phyloP scores from a whole-genome alignment of 2,113 vertebrate genomes.

The Trachemys scripta region DNA sequence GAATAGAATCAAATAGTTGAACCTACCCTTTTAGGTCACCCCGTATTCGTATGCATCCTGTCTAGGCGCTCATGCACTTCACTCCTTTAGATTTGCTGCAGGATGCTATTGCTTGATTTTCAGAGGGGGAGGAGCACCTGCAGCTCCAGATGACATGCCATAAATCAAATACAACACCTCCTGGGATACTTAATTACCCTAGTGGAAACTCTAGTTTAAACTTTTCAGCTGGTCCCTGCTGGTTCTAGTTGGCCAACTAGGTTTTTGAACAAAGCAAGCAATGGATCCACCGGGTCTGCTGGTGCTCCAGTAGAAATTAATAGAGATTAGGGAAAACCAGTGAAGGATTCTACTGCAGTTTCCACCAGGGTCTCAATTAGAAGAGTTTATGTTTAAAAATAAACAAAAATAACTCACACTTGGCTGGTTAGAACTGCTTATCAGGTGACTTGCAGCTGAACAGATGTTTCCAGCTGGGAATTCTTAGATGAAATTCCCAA shows the following conservation, averaged over 20 bases:
- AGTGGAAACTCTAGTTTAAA: constrained; percentile 64
- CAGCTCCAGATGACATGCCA: constrained; percentile 70
- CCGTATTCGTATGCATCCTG: constrained; percentile 7
- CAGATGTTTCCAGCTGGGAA: constrained; percentile 75
- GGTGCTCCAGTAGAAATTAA: constrained; percentile 44
- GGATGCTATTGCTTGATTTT: constrained; percentile 55
- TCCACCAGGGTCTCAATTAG: constrained; percentile 31
- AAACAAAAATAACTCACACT: constrained; percentile 80
- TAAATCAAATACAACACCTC: constrained; percentile 73
- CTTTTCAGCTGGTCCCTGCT: constrained; percentile 68
- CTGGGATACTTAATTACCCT: constrained; percentile 69
- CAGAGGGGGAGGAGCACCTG: constrained; percentile 70
- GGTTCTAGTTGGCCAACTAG: constrained; percentile 30
- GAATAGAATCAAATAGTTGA: constrained; percentile 39
- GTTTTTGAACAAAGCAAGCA: constrained; percentile 13
- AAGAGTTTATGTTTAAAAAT: constrained; percentile 80
- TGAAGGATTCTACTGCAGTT: constrained; percentile 6
- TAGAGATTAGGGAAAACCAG: neutral
- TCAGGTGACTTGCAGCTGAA: constrained; percentile 75
- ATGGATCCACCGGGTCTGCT: neutral
- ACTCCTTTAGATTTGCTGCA: constrained; percentile 49
- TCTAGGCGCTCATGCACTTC: neutral
- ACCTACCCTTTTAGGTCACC: constrained; percentile 19
- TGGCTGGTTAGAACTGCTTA: constrained; percentile 76
- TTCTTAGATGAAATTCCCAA: constrained; percentile 54